A percentile compares a stretch with the other conserved stretches of the same genome.
Evolutionary conservation across 1,140 invertebrate species (phyloP).

Genomic region (Bombyx mori): ASM3026992v2 NC_085112.1:7987501-7988000

Average conservation of each 20-base stretch:
- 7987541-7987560: too few relatives aligned
- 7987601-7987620: too few relatives aligned
- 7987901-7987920: constrained; percentile 58
- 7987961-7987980: constrained; percentile 49
- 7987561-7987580: too few relatives aligned
- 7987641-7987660: too few relatives aligned
- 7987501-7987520: too few relatives aligned
- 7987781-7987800: constrained; percentile 52
- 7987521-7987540: too few relatives aligned
- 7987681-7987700: too few relatives aligned
- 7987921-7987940: constrained; percentile 45
- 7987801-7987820: constrained; percentile 56
- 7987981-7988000: constrained; percentile 56
- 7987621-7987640: too few relatives aligned
- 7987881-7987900: constrained; percentile 61
- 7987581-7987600: too few relatives aligned
- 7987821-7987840: constrained; percentile 46
- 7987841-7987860: constrained; percentile 60
- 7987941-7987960: constrained; percentile 53
- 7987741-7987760: background rate
- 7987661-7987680: too few relatives aligned
- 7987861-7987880: constrained; percentile 66
- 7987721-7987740: background rate
- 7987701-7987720: too few relatives aligned
- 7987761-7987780: constrained; percentile 59